Conservation (phyloP, 2,888 invertebrate species). For the Temnothorax ravouxi region DNA sequence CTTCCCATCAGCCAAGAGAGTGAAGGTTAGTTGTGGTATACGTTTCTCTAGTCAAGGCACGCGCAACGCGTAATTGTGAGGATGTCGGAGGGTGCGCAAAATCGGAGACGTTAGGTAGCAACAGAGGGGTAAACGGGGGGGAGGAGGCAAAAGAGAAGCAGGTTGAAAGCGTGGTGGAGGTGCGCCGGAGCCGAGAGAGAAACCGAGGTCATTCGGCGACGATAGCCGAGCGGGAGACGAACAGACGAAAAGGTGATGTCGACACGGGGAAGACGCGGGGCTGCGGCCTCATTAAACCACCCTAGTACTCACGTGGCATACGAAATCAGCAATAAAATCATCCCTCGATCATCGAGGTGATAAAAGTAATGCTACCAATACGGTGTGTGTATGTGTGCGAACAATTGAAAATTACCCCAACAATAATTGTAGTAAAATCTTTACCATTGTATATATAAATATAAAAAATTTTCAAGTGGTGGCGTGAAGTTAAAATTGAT, state of each 20-base stretch:
- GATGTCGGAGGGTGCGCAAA: constrained; percentile 78
- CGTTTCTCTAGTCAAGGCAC: constrained; percentile 85
- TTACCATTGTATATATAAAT: not conserved
- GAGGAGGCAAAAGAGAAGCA: constrained; percentile 22
- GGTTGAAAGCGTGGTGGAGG: constrained; percentile 47
- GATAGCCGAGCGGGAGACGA: constrained; percentile 45
- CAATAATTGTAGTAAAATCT: not conserved
- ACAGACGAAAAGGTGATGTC: constrained; percentile 56
- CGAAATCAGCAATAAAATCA: constrained; percentile 84
- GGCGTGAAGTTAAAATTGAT: not conserved
- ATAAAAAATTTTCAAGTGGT: not conserved
- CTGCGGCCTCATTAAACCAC: constrained; percentile 74
- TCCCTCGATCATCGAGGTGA: constrained; percentile 81
- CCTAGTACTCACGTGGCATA: constrained; percentile 81
- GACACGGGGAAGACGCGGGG: constrained; percentile 33
- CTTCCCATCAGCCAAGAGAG: constrained; percentile 46
- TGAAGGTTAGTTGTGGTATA: constrained; percentile 79
- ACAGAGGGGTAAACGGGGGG: constrained; percentile 61
- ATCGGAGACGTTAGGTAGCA: constrained; percentile 72
- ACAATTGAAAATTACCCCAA: constrained; percentile 63
- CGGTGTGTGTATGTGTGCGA: not conserved
- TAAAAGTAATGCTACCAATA: constrained; percentile 74
- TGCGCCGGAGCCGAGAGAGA: constrained; percentile 22
- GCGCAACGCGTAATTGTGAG: constrained; percentile 85
- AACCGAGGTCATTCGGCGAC: constrained; percentile 59